Evolutionary conservation across 2,888 invertebrate genomes (phyloP).

Genomic region (Coleophora flavipennella): DNA sequence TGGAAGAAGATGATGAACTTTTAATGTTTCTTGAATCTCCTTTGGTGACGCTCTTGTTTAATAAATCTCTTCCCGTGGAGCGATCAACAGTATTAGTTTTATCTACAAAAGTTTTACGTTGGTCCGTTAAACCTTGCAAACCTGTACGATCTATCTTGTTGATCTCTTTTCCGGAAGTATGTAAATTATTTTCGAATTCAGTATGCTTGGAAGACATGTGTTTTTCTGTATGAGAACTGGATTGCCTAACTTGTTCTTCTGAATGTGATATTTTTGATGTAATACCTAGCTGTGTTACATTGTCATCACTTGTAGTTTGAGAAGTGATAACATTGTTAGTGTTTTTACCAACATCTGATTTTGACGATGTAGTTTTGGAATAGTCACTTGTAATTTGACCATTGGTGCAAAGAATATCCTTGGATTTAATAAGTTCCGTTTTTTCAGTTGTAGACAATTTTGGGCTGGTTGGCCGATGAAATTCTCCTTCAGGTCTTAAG

Average conservation of each 20-base stretch:
- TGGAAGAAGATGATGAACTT: conserved; percentile 43
- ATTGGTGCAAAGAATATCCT: conserved; percentile 70
- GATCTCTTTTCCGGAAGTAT: too few species aligned
- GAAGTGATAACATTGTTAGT: conserved; percentile 21
- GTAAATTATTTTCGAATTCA: conserved; percentile 4
- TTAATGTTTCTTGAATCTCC: conserved; percentile 38
- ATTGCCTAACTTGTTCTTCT: conserved; percentile 30
- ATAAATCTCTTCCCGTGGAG: conserved; percentile 28
- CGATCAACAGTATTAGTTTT: conserved; percentile 28
- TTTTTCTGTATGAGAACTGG: conserved; percentile 26
- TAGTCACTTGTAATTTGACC: conserved; percentile 41
- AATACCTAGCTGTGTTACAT: conserved; percentile 26
- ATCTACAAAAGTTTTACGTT: conserved; percentile 34
- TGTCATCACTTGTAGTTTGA: conserved; percentile 32
- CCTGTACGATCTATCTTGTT: conserved; percentile 19
- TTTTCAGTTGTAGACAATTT: conserved; percentile 50
- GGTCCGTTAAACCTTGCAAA: conserved; percentile 59
- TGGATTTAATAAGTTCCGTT: conserved; percentile 49
- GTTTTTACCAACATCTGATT: conserved; percentile 25
- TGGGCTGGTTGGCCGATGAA: conserved; percentile 47
- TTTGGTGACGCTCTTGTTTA: conserved; percentile 32
- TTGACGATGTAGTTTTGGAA: conserved; percentile 62
- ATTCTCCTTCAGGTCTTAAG: conserved; percentile 71
- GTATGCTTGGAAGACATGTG: conserved; percentile 27
- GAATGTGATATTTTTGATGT: conserved; percentile 25